Base-by-base conservation (phyloP, 2,113 vertebrate genomes). In the Elachura formosa region DNA sequence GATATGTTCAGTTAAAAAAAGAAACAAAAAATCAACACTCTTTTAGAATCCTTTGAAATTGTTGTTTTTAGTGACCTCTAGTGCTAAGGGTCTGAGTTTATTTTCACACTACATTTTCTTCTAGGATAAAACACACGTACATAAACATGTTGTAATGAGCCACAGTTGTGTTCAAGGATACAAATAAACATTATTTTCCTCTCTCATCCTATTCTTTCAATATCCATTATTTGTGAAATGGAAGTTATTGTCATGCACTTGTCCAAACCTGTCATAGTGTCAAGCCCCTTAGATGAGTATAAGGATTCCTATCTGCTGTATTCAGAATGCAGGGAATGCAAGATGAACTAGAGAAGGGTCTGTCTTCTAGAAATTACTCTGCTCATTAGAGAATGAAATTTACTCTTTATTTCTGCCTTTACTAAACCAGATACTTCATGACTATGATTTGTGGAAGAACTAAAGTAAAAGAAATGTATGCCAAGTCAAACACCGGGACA, bases 31-130 rank as follows among this genome's bases (percentile, higher is more conserved):
- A 22, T n/a, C 8, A 28, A 10, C 6, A 49, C n/a, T 52, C 8
- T 51, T 67, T 67, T 64, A 14, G 56, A 24, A 68, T 5, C 33
- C 26, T 82, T 79, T 89, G 45, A 89, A 92, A 87, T 3, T 41
- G 48, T 62, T 88, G 72, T 71, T n/a, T 89, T 91, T 64, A 66
- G 56, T 91, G 62, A 94, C 89, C 87, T 92, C 87, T 94, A 84
- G 92, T 84, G 89, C 20, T 48, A 90, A 86, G 36, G 79, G 41
- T 64, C 45, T 40, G 55, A 33, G 40, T 71, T 90, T 59, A 81
- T 86, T 87, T 88, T 89, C 28, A 45, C 20, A 18, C 11, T 11
- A 0, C 15, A 34, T 61, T 80, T 80, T 80, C 55, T 71, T 40
- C 41, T 56, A 52, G n/a, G 16, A 75, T 52, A 64, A 84, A 93